Evolutionary conservation across 2,113 vertebrate genomes (phyloP).

Genomic region (Epinephelus lanceolatus): DNA sequence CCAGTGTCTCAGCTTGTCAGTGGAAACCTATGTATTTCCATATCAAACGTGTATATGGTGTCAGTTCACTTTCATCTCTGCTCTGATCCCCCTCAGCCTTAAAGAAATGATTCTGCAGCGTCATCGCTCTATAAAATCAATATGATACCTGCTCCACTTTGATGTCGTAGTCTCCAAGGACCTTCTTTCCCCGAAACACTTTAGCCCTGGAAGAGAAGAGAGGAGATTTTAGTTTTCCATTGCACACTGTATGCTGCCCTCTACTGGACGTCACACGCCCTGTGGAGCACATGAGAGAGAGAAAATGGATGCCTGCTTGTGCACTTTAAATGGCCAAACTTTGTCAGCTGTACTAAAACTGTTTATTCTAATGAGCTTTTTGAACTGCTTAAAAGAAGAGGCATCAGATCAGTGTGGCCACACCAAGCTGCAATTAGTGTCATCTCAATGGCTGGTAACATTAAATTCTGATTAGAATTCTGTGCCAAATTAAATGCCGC

Average conservation of each 20-base stretch:
- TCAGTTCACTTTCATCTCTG: constrained; percentile 29
- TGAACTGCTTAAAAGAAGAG: background rate
- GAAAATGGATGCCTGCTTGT: constrained; percentile 65
- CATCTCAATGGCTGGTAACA: background rate
- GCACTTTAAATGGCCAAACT: constrained; percentile 9
- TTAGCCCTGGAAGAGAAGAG: constrained; percentile 88
- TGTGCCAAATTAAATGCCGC: constrained; percentile 9
- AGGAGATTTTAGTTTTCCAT: constrained; percentile 15
- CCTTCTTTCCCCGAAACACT: constrained; percentile 95
- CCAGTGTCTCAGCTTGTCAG: background rate
- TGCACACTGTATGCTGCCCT: constrained; percentile 79
- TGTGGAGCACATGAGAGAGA: constrained; percentile 10
- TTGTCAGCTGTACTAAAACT: background rate
- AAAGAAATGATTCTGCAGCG: constrained; percentile 11
- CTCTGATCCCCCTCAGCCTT: background rate
- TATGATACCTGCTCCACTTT: constrained; percentile 95
- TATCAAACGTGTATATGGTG: constrained; percentile 13
- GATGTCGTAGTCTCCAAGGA: constrained; percentile 95
- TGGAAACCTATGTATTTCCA: constrained; percentile 4
- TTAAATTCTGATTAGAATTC: constrained; percentile 13
- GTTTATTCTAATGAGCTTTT: background rate
- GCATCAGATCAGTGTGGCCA: background rate
- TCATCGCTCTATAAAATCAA: constrained; percentile 16
- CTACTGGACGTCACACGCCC: constrained; percentile 70
- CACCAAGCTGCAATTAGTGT: constrained; percentile 4